These are phyloP conservation scores for Cololabis saira DNA, from an alignment of 2,113 vertebrate species.

Conservation along the genomic window DNA sequence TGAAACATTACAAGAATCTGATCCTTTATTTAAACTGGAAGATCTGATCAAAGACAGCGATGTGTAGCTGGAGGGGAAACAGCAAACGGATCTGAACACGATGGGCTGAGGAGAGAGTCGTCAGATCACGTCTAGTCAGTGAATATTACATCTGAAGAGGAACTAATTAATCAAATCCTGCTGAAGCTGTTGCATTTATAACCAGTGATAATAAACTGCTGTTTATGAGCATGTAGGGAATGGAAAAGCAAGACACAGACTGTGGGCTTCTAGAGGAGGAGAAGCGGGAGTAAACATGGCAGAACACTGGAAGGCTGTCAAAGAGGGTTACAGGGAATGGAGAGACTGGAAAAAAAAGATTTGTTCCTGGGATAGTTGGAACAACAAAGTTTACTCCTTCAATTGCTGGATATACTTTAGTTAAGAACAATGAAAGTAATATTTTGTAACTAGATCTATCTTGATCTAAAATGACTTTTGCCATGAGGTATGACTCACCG, in stretches of 20 bases:
- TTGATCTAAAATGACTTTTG: too few relatives aligned
- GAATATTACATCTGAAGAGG: constrained; percentile 78
- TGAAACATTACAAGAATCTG: constrained; percentile 55
- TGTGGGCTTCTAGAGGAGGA: constrained; percentile 12
- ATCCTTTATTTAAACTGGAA: constrained; percentile 58
- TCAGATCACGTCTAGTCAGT: constrained; percentile 57
- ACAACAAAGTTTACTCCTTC: not conserved
- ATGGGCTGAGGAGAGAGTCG: constrained; percentile 46
- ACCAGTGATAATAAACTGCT: constrained; percentile 51
- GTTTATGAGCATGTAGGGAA: constrained; percentile 39
- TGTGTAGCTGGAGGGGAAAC: constrained; percentile 56
- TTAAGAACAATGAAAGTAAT: too few relatives aligned
- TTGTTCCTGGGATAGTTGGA: not conserved
- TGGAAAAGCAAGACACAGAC: constrained; percentile 22
- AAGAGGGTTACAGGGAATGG: not conserved
- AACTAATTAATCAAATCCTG: constrained; percentile 72
- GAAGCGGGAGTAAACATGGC: not conserved
- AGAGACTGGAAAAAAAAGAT: not conserved
- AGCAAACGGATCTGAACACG: constrained; percentile 67
- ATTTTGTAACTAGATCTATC: too few relatives aligned
- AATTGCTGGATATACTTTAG: too few relatives aligned
- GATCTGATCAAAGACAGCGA: constrained; percentile 53
- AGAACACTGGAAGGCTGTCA: constrained; percentile 16
- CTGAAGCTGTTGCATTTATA: constrained; percentile 53
- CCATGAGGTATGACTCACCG: too few relatives aligned